Evolutionary conservation across 2,797 vertebrate species (phyloP).

Genomic region (Benthosema pterotum): DNA sequence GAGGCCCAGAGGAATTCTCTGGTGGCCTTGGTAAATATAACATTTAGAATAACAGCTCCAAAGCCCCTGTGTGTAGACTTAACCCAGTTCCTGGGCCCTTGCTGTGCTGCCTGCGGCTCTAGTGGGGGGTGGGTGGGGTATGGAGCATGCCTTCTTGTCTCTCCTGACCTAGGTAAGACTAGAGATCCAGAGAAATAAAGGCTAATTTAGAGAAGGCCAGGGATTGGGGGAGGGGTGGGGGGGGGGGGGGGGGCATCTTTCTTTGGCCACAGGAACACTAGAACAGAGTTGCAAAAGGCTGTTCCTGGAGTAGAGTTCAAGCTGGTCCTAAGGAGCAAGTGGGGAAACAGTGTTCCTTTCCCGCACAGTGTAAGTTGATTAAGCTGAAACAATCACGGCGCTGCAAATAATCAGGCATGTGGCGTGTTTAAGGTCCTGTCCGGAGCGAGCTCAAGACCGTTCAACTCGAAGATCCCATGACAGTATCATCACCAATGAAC

Average conservation of each 20-base stretch:
- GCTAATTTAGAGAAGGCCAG: conserved; percentile 55
- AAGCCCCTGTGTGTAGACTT: conserved; percentile 75
- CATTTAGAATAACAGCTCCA: conserved; percentile 79
- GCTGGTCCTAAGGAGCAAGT: conserved; percentile 48
- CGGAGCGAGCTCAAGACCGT: conserved; percentile 22
- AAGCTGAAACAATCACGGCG: conserved; percentile 15
- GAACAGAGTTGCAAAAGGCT: conserved; percentile 27
- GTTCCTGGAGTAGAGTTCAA: conserved; percentile 25
- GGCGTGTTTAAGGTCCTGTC: neutral
- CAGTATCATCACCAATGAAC: conserved; percentile 8
- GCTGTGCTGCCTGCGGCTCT: conserved; percentile 67
- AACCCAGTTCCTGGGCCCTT: conserved; percentile 78
- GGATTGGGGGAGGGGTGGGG: too few relatives aligned
- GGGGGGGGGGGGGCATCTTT: conserved; percentile 34
- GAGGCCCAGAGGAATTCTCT: conserved; percentile 79
- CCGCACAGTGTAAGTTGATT: neutral
- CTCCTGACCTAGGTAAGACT: conserved; percentile 55
- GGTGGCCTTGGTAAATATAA: conserved; percentile 79
- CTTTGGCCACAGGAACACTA: conserved; percentile 29
- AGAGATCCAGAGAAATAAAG: conserved; percentile 54
- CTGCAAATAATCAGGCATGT: conserved; percentile 23
- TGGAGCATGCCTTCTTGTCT: conserved; percentile 65
- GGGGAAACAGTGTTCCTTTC: conserved; percentile 34
- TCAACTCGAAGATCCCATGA: conserved; percentile 34
- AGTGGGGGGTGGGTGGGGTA: conserved; percentile 33